Conservation (phyloP, 2,113 vertebrate genomes). For the Gobiocypris rarus region DNA sequence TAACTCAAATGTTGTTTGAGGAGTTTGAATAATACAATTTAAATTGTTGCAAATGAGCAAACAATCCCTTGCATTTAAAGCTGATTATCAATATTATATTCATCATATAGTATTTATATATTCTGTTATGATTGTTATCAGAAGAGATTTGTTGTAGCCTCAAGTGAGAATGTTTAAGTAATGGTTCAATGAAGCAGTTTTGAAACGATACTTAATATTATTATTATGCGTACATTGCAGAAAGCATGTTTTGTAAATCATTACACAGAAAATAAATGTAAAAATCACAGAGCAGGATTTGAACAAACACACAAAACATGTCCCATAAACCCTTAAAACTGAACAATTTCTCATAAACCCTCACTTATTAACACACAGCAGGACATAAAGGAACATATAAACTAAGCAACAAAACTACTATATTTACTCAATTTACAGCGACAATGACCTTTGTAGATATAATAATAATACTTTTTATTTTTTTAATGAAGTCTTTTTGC, state of each 20-base stretch:
- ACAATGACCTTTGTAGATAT: not conserved
- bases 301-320: not conserved
- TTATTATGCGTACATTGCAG: not conserved
- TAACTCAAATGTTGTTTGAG: not conserved
- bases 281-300: not conserved
- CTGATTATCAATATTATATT: not conserved
- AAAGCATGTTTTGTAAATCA: constrained; percentile 29
- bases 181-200: too few relatives aligned
- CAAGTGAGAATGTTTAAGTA: not conserved
- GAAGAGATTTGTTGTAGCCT: not conserved
- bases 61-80: not conserved
- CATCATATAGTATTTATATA: not conserved
- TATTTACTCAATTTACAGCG: not conserved
- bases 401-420: not conserved
- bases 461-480: not conserved
- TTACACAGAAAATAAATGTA: constrained; percentile 17
- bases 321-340: not conserved
- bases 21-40: not conserved
- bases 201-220: not conserved
- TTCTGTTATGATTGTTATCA: not conserved
- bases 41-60: not conserved
- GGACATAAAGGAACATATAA: not conserved
- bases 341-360: too few relatives aligned
- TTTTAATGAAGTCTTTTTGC: too few relatives aligned
- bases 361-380: not conserved